Base-by-base conservation (phyloP, 2,797 vertebrate species). In the Arvicola amphibius region DNA sequence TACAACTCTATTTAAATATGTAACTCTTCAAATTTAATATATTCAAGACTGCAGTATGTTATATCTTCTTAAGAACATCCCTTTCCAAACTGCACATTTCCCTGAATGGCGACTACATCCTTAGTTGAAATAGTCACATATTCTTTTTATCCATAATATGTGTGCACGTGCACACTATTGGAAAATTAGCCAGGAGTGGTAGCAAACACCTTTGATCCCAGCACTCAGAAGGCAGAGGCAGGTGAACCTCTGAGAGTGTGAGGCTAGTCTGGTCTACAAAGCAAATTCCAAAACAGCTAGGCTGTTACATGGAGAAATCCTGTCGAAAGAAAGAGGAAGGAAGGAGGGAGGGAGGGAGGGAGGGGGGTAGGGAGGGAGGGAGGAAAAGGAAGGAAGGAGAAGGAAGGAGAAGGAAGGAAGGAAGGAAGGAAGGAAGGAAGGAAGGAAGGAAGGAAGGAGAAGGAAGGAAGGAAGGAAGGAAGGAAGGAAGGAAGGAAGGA, bases 41-140 rank as follows among this genome's bases (percentile, higher is more conserved):
- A 71, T 37, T 71, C 69, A 71, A 71, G 69, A 71, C 21, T 71
- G 69, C 17, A 71, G 69, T 37, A 37, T 71, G n/a, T 71, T 71
- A 69, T 69, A n/a, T 69, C 67, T 69, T 69, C 67, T 69, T 69
- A 34, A 69, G n/a, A 69, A 71, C 69, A 71, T 71, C 69, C 69
- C 7, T 71, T 63, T 71, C n/a, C n/a, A 37, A 71, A 71, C 34
- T 71, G 19, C 67, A 71, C 6, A 71, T 71, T n/a, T 71, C 67
- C 67, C 67, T 19, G 34, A n/a, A 69, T 69, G 6, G 17, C 1
- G 17, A 19, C 69, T 71, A 71, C n/a, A 71, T 71, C 69, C n/a
- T 71, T 71, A 37, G 14, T 67, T 71, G 34, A 37, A 71, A 71
- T 37, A 71, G n/a, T 71, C n/a, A 37, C 69, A 71, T 71, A 19